Evolutionary conservation across 2,888 invertebrate genomes (phyloP), one percentile per base, ranked within the genome.

Genomic region (Cataglyphis livida): DNA sequence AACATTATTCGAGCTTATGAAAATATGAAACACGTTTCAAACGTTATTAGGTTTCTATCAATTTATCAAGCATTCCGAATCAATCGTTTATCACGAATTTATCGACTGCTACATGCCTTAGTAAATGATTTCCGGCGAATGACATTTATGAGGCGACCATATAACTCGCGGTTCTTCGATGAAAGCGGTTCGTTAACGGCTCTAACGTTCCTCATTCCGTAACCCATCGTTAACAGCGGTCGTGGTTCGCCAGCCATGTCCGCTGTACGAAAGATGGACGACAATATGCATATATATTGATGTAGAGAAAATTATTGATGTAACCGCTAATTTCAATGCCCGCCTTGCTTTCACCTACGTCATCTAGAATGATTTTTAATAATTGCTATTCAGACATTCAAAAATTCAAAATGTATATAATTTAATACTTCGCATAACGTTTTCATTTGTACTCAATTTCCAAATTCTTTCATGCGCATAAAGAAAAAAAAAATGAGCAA

Each of bases 131-230:
- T 88, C 84, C 86, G 82, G 57, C 66, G 71, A 84, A 88, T 84
- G 87, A 86, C 87, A 84, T 87, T 88, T 88, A 79, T 71, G 64
- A 87, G 85, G 65, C 86, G 84, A 64, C 84, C 79, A 83, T 51
- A n/a, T 86, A 86, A 83, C 71, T 65, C 84, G 88, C 82, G 85
- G 87, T 59, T 71, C 59, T 59, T 79, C 44, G 86, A 84, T 90
- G 88, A 89, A 89, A 90, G 89, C 90, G 70, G 86, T 76, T 90
- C 86, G 89, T 89, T 89, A 89, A 89, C 86, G 88, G 82, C 83
- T 65, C 86, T 89, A 86, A 89, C 87, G 88, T 85, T 88, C 79
- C 87, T 90, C 90, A 86, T 89, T 87, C 68, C 82, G 85, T 87
- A 90, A 88, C 87, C 87, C 85, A 82, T 87, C 78, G 84, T 76